Evolutionary conservation across 2,113 vertebrate genomes (phyloP), one percentile per base, ranked within the genome.

Genomic region (Carettochelys insculpta): DNA sequence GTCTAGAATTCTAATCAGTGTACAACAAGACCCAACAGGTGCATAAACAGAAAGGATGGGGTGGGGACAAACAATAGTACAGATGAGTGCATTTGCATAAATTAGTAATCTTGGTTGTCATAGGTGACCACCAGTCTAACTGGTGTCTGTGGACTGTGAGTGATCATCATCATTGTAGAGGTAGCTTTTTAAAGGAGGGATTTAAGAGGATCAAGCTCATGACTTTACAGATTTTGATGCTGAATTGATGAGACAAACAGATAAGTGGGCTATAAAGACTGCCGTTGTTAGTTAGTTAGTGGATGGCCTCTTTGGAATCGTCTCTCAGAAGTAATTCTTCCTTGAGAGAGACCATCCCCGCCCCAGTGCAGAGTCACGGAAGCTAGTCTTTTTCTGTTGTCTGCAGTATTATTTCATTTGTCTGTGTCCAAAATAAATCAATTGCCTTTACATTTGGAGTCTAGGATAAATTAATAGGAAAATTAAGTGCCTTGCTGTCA

Each of bases 381-480:
- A 54, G 22, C 38, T 82, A 52, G 1, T 84, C 14, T 68, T 7
- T 90, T 94, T 68, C 90, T 94, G 91, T 92, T 92, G 58, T 90
- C 71, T 84, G 2, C 7, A 91, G 51, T 83, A 85, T 80, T 94
- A 80, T 94, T 93, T 93, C 71, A 89, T 93, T 92, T 94, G 61
- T 79, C 71, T 82, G 34, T 82, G 90, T 94, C 61, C 92, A 85
- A 92, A 45, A 75, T 86, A 87, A 75, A 95, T 80, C 85, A 82
- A 58, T 92, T 92, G 83, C 71, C 80, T 82, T 61, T 82, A 51
- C 31, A 38, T 87, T 94, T 87, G 89, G 76, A 89, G 51, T 94
- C 92, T 8, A 84, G 90, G 38, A 86, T 90, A 94, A 96, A 93
- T 94, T 93, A 96, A 94, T 89, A 83, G 87, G 87, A 92, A 94